These are phyloP conservation scores for Petroica traversi DNA, from an alignment of 2,113 vertebrate species.

Conservation along the genomic window DNA sequence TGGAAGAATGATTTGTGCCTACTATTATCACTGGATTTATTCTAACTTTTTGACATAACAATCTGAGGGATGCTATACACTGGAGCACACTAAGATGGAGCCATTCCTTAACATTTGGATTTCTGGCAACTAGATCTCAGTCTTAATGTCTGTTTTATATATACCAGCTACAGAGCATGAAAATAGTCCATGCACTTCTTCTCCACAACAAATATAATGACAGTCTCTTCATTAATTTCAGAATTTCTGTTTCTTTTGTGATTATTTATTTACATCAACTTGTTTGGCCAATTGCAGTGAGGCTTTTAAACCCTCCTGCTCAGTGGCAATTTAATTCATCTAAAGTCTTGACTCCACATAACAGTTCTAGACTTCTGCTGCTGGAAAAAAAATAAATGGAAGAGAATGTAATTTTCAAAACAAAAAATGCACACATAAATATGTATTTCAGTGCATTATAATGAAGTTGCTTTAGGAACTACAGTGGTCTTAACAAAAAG, in stretches of 20 bases:
- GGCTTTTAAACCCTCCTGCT: neutral
- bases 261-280: neutral
- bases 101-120: slow-evolving; percentile 60
- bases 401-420: neutral
- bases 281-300: neutral
- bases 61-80: slow-evolving; percentile 53
- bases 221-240: neutral
- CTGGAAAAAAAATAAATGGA: neutral
- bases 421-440: neutral
- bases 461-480: neutral
- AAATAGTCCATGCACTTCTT: neutral
- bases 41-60: neutral
- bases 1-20: neutral
- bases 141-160: neutral
- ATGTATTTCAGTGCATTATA: neutral
- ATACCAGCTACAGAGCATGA: neutral
- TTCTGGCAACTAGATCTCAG: neutral
- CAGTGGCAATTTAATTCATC: neutral
- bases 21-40: neutral
- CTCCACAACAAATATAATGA: neutral
- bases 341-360: neutral
- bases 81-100: slow-evolving; percentile 63
- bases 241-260: neutral
- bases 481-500: neutral
- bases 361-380: neutral